Percentiles rank a stretch among this genome's conserved stretches.
Evolutionary conservation across 1,140 invertebrate genomes (phyloP).

Genomic region (Drosophila nebulosa): DNA sequence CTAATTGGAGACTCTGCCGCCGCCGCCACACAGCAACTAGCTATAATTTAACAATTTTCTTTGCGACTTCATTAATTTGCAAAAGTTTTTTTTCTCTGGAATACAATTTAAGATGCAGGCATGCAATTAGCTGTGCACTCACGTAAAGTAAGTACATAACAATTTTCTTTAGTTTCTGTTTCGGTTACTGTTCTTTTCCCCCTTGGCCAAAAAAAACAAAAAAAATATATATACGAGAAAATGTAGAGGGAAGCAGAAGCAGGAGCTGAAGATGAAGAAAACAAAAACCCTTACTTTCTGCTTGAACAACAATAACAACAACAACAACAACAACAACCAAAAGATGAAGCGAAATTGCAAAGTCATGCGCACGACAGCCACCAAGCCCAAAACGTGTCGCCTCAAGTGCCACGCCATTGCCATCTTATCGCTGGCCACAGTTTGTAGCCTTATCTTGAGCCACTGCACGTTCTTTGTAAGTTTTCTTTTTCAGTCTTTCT

Average conservation of each 20-base stretch:
- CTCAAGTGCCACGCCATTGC: conserved; percentile 62
- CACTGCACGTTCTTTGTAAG: conserved; percentile 48
- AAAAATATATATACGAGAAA: too few relatives aligned
- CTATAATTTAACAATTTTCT: neutral
- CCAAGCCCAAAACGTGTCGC: conserved; percentile 73
- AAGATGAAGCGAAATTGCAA: conserved; percentile 50
- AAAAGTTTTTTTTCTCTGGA: too few relatives aligned
- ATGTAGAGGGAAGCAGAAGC: conserved; percentile 3
- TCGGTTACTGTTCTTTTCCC: neutral
- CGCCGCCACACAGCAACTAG: neutral
- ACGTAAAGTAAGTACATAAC: conserved; percentile 36
- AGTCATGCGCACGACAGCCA: conserved; percentile 69
- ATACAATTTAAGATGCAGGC: conserved; percentile 26
- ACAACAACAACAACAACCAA: conserved; percentile 21
- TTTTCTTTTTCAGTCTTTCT: neutral
- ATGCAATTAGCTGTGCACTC: conserved; percentile 40
- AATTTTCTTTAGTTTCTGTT: conserved; percentile 26
- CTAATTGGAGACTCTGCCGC: neutral
- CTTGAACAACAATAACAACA: conserved; percentile 12
- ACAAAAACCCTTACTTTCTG: conserved; percentile 8
- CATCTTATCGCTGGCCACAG: conserved; percentile 71
- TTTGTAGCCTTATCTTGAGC: conserved; percentile 73
- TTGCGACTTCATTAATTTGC: conserved; percentile 2
- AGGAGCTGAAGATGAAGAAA: conserved; percentile 2
- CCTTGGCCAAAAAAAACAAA: neutral